Conservation (phyloP, 2,888 invertebrate genomes). For the Drosophila tanythrix region DNA sequence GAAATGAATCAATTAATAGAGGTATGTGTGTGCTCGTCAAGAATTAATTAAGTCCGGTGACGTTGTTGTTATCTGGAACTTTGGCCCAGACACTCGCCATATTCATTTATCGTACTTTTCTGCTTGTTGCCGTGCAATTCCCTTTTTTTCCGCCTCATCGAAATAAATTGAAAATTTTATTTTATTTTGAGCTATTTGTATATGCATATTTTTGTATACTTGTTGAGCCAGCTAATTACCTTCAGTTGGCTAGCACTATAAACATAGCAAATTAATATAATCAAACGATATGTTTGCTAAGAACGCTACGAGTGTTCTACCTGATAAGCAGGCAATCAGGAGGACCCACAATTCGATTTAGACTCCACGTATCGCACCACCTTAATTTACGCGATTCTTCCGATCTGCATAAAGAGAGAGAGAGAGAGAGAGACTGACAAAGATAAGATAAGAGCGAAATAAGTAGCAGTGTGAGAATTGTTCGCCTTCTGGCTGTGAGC, state of each 20-base stretch:
- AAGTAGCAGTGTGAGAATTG: constrained; percentile 21
- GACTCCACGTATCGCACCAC: constrained; percentile 43
- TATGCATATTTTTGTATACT: background rate
- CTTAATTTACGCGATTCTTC: constrained; percentile 64
- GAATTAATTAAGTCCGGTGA: constrained; percentile 37
- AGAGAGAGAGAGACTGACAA: background rate
- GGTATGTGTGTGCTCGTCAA: constrained; percentile 10
- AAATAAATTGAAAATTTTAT: constrained; percentile 4
- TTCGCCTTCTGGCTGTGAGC: constrained; percentile 49
- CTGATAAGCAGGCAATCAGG: constrained; percentile 26
- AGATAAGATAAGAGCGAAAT: constrained; percentile 14
- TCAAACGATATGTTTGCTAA: constrained; percentile 14
- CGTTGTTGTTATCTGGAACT: constrained; percentile 36
- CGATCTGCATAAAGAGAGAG: constrained; percentile 18
- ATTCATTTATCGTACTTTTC: constrained; percentile 26
- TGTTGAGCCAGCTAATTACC: constrained; percentile 20
- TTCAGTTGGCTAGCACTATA: constrained; percentile 1
- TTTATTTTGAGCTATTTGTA: background rate
- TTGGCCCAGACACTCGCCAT: constrained; percentile 30
- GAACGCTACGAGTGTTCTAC: background rate
- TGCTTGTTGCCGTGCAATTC: constrained; percentile 6
- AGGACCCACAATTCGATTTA: constrained; percentile 10
- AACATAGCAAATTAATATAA: constrained; percentile 11
- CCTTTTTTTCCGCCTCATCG: background rate
- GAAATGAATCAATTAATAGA: constrained; percentile 23